Conservation (phyloP, 2,113 vertebrate genomes). For the Emydura subglobosa region DNA sequence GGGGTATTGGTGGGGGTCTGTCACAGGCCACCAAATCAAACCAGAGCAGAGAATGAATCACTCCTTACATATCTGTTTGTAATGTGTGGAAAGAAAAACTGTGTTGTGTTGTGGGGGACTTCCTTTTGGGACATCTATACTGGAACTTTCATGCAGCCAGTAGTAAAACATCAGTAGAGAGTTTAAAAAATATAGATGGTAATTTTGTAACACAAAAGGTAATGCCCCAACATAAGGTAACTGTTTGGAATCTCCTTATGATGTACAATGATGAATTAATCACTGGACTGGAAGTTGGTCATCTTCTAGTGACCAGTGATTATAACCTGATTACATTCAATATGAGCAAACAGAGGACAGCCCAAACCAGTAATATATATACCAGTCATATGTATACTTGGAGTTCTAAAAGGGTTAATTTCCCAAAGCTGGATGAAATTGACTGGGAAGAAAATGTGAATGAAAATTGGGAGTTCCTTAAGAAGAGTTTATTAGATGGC, state of each 20-base stretch:
- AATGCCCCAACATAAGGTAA: not conserved
- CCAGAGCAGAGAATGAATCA: not conserved
- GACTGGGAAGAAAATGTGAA: not conserved
- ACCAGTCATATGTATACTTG: not conserved
- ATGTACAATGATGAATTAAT: not conserved
- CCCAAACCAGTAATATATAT: not conserved
- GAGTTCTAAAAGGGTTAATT: not conserved
- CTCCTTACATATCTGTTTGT: not conserved
- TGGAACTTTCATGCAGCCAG: not conserved
- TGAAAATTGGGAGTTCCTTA: not conserved
- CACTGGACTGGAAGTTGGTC: not conserved
- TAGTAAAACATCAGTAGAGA: not conserved
- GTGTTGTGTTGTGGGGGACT: no score
- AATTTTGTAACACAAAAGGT: not conserved
- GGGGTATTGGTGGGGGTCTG: not conserved
- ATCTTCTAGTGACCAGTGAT: not conserved
- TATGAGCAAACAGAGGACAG: not conserved
- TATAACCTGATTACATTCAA: not conserved
- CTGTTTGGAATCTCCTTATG: not conserved
- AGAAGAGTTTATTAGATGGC: not conserved
- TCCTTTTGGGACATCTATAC: not conserved
- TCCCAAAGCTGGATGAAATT: not conserved
- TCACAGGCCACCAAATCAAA: rapidly evolving
- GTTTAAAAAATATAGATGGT: rapidly evolving
- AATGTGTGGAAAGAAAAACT: not conserved